Evolutionary conservation across 2,113 vertebrate species (phyloP).

Genomic region (Polyodon spathula): DNA sequence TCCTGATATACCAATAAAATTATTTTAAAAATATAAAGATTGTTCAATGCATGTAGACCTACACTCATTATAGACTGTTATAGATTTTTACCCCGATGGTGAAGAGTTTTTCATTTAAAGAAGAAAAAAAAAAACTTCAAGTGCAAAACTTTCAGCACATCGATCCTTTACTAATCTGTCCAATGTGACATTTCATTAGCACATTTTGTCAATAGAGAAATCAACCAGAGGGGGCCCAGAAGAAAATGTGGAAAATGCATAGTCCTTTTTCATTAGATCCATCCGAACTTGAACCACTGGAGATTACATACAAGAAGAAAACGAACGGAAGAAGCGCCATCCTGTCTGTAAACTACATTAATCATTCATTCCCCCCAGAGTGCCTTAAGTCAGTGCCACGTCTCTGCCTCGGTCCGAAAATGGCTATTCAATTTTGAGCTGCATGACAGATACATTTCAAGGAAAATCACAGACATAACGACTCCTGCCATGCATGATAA

Average conservation of each 20-base stretch:
- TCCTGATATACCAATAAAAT: no score
- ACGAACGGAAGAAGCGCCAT: conserved; percentile 25
- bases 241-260: conserved; percentile 63
- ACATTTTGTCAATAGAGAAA: conserved; percentile 69
- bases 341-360: conserved; percentile 63
- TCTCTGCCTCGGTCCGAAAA: conserved; percentile 46
- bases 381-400: conserved; percentile 50
- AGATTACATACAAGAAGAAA: conserved; percentile 62
- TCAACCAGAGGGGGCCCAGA: conserved; percentile 49
- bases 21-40: no score
- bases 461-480: conserved; percentile 64
- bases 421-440: conserved; percentile 60
- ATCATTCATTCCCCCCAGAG: conserved; percentile 62
- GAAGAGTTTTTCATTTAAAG: no score
- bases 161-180: conserved; percentile 64
- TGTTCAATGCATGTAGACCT: no score
- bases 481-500: conserved; percentile 62
- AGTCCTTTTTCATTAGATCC: conserved; percentile 66
- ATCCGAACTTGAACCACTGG: conserved; percentile 52
- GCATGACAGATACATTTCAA: conserved; percentile 60
- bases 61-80: no score
- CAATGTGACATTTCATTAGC: conserved; percentile 72
- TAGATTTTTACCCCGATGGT: no score
- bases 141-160: conserved; percentile 67
- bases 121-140: conserved; percentile 51